phyloP scores from a whole-genome alignment of 2,888 invertebrate species.

The Stenodera caucasica region DNA sequence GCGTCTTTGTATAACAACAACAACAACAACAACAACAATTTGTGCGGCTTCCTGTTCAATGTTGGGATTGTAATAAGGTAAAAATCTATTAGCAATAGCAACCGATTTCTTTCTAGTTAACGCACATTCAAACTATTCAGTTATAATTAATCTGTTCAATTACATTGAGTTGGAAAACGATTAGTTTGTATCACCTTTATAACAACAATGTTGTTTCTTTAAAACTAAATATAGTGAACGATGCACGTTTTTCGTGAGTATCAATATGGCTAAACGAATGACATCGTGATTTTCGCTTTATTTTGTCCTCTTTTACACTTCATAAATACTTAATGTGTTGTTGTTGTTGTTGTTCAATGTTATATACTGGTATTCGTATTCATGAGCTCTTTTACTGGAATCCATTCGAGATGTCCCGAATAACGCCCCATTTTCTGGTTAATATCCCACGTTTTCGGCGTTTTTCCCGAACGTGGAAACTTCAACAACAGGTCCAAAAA shows the following conservation, averaged over 20 bases:
- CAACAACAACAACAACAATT: background rate
- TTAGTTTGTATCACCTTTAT: slow-evolving; percentile 23
- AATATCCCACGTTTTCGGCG: no score
- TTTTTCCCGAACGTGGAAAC: no score
- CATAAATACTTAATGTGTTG: slow-evolving; percentile 51
- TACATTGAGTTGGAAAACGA: slow-evolving; percentile 22
- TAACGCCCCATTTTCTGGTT: no score
- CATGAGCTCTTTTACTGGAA: background rate
- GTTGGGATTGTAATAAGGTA: background rate
- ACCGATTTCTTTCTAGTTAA: background rate
- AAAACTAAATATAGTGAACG: slow-evolving; percentile 16
- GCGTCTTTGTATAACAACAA: background rate
- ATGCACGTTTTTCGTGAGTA: slow-evolving; percentile 51
- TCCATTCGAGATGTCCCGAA: no score
- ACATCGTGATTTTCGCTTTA: slow-evolving; percentile 51
- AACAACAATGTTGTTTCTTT: background rate
- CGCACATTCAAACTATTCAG: slow-evolving; percentile 20
- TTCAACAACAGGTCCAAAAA: no score
- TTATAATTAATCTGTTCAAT: slow-evolving; percentile 26
- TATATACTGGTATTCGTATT: no score
- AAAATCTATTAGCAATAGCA: no score
- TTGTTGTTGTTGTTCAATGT: slow-evolving; percentile 41
- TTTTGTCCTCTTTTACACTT: slow-evolving; percentile 50
- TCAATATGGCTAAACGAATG: slow-evolving; percentile 45
- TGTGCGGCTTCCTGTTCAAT: slow-evolving; percentile 5